Evolutionary conservation across 2,797 vertebrate species (phyloP).

Genomic region (Emydoidea blandingii): DNA sequence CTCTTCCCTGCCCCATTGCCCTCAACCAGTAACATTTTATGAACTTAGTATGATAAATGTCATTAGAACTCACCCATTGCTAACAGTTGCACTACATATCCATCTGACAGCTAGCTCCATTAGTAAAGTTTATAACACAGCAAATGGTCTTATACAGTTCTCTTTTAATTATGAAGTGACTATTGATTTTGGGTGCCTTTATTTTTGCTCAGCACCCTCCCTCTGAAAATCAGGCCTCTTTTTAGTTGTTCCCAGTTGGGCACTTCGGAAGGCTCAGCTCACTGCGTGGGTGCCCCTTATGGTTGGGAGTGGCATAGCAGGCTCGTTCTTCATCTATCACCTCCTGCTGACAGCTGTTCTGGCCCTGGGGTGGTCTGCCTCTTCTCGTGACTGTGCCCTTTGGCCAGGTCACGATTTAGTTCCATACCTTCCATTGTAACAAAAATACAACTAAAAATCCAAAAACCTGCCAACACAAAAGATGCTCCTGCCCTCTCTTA

Average conservation of each 20-base stretch:
- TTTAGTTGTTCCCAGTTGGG: constrained; percentile 47
- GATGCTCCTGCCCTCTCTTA: neutral
- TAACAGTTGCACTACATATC: constrained; percentile 70
- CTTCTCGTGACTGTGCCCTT: neutral
- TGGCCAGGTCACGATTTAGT: neutral
- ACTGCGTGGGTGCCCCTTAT: no score
- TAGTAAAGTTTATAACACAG: constrained; percentile 62
- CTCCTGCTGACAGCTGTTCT: neutral
- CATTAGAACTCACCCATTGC: constrained; percentile 68
- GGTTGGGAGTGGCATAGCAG: neutral
- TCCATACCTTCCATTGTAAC: neutral
- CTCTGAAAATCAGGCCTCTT: neutral
- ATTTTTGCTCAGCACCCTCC: constrained; percentile 54
- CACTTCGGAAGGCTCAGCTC: no score
- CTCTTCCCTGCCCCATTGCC: constrained; percentile 20
- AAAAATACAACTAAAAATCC: neutral
- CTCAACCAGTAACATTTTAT: constrained; percentile 53
- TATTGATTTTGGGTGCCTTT: constrained; percentile 63
- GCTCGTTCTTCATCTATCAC: neutral
- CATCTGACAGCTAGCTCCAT: constrained; percentile 67
- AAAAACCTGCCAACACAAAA: neutral
- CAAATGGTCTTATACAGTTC: constrained; percentile 36
- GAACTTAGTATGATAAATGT: constrained; percentile 52
- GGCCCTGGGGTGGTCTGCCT: neutral
- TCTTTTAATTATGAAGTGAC: constrained; percentile 50